Evolutionary conservation across 2,113 vertebrate genomes (phyloP).

Genomic region (Sebastes schlegelii): DNA sequence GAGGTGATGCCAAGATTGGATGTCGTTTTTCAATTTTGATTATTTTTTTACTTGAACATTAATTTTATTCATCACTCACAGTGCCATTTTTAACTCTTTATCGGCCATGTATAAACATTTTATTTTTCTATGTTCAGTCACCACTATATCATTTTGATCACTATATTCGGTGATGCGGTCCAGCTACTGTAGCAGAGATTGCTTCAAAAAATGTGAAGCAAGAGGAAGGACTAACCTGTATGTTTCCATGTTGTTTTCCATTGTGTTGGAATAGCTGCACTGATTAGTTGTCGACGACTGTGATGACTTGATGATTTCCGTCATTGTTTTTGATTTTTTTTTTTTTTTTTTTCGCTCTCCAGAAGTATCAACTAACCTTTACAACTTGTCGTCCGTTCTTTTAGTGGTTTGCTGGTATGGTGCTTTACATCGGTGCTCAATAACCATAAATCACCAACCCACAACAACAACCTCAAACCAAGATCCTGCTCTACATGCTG

Average conservation of each 20-base stretch:
- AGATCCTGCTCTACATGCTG: constrained; percentile 14
- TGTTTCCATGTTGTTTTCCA: constrained; percentile 85
- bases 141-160: constrained; percentile 26
- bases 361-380: constrained; percentile 25
- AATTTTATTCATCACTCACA: constrained; percentile 52
- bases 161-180: constrained; percentile 55
- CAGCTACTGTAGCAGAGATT: constrained; percentile 70
- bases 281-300: constrained; percentile 70
- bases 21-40: constrained; percentile 16
- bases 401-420: constrained; percentile 62
- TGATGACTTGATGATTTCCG: constrained; percentile 36
- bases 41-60: constrained; percentile 68
- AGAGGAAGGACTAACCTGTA: constrained; percentile 46
- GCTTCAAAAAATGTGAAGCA: constrained; percentile 42
- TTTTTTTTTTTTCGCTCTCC: constrained; percentile 3
- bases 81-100: constrained; percentile 62
- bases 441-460: constrained; percentile 60
- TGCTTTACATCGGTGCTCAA: constrained; percentile 76
- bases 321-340: not conserved
- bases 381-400: constrained; percentile 26
- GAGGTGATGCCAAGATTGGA: constrained; percentile 66
- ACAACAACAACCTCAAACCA: constrained; percentile 63
- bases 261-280: constrained; percentile 88
- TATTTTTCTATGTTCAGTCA: constrained; percentile 48
- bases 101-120: constrained; percentile 36